Conservation (phyloP, 2,888 invertebrate species). For the Protodeltote pygarga region DNA sequence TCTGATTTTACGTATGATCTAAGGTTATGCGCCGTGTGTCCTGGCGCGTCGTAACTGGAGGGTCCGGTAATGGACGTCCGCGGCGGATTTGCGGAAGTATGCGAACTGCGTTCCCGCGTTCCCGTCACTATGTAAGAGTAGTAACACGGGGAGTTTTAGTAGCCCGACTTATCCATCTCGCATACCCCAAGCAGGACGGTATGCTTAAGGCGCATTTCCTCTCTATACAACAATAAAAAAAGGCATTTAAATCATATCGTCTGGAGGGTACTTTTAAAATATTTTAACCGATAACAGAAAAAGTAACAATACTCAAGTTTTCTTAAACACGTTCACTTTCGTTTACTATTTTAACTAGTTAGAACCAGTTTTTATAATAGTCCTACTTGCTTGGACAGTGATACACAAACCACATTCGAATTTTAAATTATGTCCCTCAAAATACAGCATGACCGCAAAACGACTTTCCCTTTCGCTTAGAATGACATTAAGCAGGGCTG, state of each 20-base stretch:
- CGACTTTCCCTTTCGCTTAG: conserved; percentile 50
- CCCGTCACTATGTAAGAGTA: too few species aligned
- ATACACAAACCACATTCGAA: conserved; percentile 37
- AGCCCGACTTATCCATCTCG: too few species aligned
- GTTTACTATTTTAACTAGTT: not conserved
- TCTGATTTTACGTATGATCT: too few species aligned
- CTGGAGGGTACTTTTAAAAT: too few species aligned
- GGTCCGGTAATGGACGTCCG: too few species aligned
- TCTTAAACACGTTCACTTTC: conserved; percentile 4
- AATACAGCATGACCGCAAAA: conserved; percentile 37
- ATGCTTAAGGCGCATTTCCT: too few species aligned
- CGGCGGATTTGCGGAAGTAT: too few species aligned
- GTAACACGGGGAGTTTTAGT: too few species aligned
- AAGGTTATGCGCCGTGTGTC: too few species aligned
- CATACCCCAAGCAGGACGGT: too few species aligned
- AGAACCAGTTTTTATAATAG: conserved; percentile 5
- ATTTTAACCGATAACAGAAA: not conserved
- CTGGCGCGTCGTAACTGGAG: too few species aligned
- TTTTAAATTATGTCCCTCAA: conserved; percentile 44
- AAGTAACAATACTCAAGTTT: not conserved
- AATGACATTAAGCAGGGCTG: conserved; percentile 34
- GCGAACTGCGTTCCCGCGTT: too few species aligned
- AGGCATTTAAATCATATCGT: not conserved
- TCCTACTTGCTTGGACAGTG: conserved; percentile 8
- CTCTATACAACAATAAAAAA: not conserved